Evolutionary conservation across 1,140 invertebrate genomes (phyloP).

Genomic region (Micrasema minimum): DNA sequence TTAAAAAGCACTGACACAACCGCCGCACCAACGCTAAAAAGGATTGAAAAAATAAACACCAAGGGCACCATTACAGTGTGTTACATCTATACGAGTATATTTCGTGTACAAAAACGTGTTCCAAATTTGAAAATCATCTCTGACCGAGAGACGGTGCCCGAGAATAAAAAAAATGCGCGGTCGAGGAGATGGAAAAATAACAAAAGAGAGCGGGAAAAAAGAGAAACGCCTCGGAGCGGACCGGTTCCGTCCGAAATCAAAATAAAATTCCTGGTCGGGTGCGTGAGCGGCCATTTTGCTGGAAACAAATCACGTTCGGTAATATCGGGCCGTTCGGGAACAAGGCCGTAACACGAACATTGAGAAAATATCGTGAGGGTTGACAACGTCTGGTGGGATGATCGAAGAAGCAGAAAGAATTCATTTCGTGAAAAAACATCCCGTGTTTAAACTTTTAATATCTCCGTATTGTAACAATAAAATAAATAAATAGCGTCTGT

Average conservation of each 20-base stretch:
- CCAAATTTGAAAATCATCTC: neutral
- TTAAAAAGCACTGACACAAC: too few species aligned
- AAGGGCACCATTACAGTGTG: neutral
- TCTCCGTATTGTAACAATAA: too few species aligned
- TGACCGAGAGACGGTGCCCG: neutral
- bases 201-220: neutral
- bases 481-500: too few species aligned
- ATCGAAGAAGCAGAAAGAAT: neutral
- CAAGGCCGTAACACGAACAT: neutral
- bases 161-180: conserved; percentile 10
- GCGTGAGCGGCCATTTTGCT: conserved; percentile 27
- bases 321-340: neutral
- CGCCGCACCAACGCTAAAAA: too few species aligned
- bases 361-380: neutral
- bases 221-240: conserved; percentile 14
- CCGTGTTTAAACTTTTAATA: neutral
- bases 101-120: neutral
- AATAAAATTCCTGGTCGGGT: conserved; percentile 33
- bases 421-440: too few species aligned
- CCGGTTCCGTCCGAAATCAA: conserved; percentile 29
- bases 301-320: neutral
- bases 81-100: neutral
- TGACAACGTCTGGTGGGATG: neutral
- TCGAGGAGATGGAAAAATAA: conserved; percentile 19
- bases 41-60: neutral